phyloP scores from a whole-genome alignment of 2,797 vertebrate genomes.

The Cygnus olor region DNA sequence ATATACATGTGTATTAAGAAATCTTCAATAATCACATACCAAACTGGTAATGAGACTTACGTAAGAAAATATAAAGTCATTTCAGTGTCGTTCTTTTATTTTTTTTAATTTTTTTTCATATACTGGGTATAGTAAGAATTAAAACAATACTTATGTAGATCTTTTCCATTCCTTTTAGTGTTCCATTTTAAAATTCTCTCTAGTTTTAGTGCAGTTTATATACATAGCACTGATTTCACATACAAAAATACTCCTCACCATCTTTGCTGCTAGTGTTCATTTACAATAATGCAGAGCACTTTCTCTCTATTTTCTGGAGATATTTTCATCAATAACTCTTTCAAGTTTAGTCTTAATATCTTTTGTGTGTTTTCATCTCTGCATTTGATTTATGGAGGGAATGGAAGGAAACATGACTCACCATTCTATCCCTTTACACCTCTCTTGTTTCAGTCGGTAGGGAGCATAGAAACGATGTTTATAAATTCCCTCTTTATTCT shows the following conservation, averaged over 20 bases:
- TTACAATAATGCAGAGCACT: not conserved
- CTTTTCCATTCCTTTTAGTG: not conserved
- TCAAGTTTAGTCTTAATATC: not conserved
- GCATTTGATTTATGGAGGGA: slow-evolving; percentile 23
- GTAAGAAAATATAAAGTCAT: not conserved
- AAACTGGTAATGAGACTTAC: not conserved
- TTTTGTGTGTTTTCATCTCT: slow-evolving; percentile 28
- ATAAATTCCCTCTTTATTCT: not conserved
- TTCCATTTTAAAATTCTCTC: not conserved
- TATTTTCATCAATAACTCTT: slow-evolving; percentile 34
- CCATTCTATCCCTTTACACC: not conserved
- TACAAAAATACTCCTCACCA: not conserved
- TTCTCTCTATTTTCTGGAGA: not conserved
- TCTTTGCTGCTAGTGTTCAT: not conserved
- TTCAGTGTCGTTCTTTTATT: not conserved
- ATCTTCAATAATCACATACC: not conserved
- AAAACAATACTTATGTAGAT: not conserved
- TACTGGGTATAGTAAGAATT: not conserved
- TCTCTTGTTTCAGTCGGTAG: not conserved
- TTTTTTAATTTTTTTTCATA: not conserved
- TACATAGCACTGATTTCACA: not conserved
- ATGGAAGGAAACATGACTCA: not conserved
- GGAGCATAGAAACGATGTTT: not conserved
- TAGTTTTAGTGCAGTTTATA: not conserved
- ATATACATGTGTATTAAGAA: not conserved